A percentile compares a stretch with the other conserved stretches of the same genome.
phyloP scores from a whole-genome alignment of 2,888 invertebrate genomes.

The Eulithis testata region DNA sequence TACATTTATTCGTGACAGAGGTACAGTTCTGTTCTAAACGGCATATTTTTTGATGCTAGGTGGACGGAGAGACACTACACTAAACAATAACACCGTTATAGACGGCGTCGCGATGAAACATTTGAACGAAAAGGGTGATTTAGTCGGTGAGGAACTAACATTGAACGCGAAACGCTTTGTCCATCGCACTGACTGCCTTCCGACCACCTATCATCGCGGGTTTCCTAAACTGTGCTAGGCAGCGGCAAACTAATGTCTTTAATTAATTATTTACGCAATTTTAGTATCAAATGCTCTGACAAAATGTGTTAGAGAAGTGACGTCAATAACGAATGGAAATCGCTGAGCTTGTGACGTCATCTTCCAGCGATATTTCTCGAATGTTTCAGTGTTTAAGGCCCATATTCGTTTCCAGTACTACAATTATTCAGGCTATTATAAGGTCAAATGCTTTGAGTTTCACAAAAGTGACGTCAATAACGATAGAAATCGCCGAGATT shows the following conservation, averaged over 20 bases:
- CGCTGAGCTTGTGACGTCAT: too few relatives aligned
- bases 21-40: constrained; percentile 3
- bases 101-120: constrained; percentile 75
- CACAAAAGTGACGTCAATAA: too few relatives aligned
- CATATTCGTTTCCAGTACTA: too few relatives aligned
- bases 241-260: not conserved
- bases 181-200: constrained; percentile 69
- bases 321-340: not conserved
- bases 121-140: constrained; percentile 78
- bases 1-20: too few relatives aligned
- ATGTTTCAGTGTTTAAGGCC: too few relatives aligned
- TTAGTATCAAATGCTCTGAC: too few relatives aligned
- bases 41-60: constrained; percentile 72
- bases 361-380: too few relatives aligned
- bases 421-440: not conserved
- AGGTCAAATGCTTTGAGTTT: too few relatives aligned
- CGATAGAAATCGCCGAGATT: too few relatives aligned
- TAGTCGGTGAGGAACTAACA: constrained; percentile 67
- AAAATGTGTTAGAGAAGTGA: too few relatives aligned
- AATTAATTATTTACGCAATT: too few relatives aligned
- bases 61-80: constrained; percentile 76
- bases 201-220: constrained; percentile 78
- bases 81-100: constrained; percentile 59
- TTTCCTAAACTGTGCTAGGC: constrained; percentile 23
- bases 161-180: constrained; percentile 43